Base-by-base conservation (phyloP, 2,113 vertebrate genomes). In the Aldabrachelys gigantea region DNA sequence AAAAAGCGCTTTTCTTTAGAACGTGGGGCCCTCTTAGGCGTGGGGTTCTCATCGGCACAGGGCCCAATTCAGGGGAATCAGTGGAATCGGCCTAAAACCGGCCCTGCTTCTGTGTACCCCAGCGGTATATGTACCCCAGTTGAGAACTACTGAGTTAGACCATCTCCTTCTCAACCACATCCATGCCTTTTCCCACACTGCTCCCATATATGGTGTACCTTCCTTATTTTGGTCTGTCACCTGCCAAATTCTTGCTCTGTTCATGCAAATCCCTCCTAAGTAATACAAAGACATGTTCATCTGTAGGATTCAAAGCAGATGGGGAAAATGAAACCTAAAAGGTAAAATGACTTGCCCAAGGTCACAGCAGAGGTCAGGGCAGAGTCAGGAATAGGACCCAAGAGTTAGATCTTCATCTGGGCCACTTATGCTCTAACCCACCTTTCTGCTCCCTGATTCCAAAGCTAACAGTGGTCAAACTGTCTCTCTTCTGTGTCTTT, bases 181-280 rank as follows among this genome's bases (percentile, higher is more conserved):
- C 53, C 3, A 0, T 12, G 10, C 21, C 4, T 27, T 14, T 2
- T 86, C 14, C 50, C 57, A 25, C 25, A 19, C 4, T 8, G 22
- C 35, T 29, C n/a, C 84, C 69, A 19, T 8, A 31, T 27, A 0
- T 1, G 54, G 19, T 9, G 5, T 1, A 53, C 14, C 72, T 19
- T 10, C 17, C 19, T 2, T 27, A 80, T 56, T 53, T 4, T 57
- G 24, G 17, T 56, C 35, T 21, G 24, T 11, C 21, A 50, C 1
- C 8, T 3, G n/a, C 69, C 9, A 41, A 11, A 75, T 41, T 24
- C 11, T 22, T 75, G 38, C 22, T 41, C 38, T 12, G 35, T 50
- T 88, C 38, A 35, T 6, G 8, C 16, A 14, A 83, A 83, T 44
- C 12, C 47, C 1, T 0, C 10, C 29, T 4, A 24, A 21, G 10